Conservation (phyloP, 2,113 vertebrate species). For the Anseranas semipalmata region DNA sequence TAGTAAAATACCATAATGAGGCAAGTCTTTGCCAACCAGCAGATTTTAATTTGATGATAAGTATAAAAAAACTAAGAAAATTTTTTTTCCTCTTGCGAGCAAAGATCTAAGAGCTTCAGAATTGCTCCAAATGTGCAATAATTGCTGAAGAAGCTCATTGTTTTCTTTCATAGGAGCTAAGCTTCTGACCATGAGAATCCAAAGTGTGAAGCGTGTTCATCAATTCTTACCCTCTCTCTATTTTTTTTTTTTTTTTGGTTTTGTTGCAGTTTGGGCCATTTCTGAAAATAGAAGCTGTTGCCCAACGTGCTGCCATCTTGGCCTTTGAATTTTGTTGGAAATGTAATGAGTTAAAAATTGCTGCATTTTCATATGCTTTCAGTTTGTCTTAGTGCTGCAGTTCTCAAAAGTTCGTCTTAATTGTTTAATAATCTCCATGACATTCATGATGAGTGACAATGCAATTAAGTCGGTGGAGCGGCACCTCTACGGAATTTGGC, state of each 20-base stretch:
- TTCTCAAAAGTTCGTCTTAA: constrained; percentile 15
- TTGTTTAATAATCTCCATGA: constrained; percentile 8
- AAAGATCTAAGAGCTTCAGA: accelerated
- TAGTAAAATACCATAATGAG: background rate
- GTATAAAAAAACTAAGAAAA: background rate
- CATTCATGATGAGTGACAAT: constrained; percentile 21
- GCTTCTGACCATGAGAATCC: background rate
- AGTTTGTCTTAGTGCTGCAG: background rate
- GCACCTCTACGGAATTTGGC: constrained; percentile 26
- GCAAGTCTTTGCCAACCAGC: background rate
- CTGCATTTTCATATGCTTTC: background rate
- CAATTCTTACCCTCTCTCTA: accelerated
- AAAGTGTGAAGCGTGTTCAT: background rate
- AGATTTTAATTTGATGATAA: background rate
- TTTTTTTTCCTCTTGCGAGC: background rate
- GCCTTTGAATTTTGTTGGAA: background rate
- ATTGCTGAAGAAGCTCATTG: background rate
- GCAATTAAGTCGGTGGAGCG: background rate
- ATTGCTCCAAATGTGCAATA: background rate
- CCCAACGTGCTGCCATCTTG: background rate
- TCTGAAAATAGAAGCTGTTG: background rate
- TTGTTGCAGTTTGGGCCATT: background rate
- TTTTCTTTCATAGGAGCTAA: background rate
- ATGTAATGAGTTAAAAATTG: background rate
- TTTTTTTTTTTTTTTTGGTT: too few relatives aligned